phyloP scores from a whole-genome alignment of 2,888 invertebrate genomes.

The Euplexia lucipara region DNA sequence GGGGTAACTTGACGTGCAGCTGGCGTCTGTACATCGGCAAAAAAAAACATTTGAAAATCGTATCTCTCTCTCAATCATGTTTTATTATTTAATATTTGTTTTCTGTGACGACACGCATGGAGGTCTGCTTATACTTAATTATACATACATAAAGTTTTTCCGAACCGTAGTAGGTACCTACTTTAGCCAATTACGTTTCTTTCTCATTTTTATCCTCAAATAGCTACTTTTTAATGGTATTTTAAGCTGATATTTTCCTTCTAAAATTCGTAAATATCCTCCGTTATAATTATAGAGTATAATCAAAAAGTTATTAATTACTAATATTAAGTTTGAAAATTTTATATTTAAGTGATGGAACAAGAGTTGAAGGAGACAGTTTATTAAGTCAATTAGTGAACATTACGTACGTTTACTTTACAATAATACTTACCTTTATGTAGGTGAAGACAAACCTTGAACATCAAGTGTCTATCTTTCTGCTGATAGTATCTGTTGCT shows the following conservation, averaged over 20 bases:
- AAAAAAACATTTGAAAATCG: constrained; percentile 9
- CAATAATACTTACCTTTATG: too few relatives aligned
- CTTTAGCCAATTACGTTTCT: not conserved
- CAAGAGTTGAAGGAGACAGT: not conserved
- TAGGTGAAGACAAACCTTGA: too few relatives aligned
- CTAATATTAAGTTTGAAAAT: not conserved
- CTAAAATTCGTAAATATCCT: not conserved
- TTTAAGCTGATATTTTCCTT: not conserved
- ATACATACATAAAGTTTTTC: not conserved
- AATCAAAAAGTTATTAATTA: not conserved
- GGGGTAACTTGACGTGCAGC: too few relatives aligned
- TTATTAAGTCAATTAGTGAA: not conserved
- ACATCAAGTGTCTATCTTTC: too few relatives aligned
- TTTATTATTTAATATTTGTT: constrained; percentile 5
- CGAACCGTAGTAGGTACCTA: not conserved
- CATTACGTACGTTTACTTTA: not conserved
- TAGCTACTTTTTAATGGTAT: not conserved
- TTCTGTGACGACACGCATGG: not conserved
- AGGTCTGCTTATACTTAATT: not conserved
- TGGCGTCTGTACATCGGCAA: not conserved
- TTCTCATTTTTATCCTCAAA: constrained; percentile 2
- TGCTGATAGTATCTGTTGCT: too few relatives aligned
- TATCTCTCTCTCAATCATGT: constrained; percentile 16
- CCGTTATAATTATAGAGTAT: not conserved
- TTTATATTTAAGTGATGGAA: not conserved